Percentiles rank a stretch among this genome's conserved stretches.
Evolutionary conservation across 2,888 invertebrate genomes (phyloP).

Genomic region (Ctena decussata): DNA sequence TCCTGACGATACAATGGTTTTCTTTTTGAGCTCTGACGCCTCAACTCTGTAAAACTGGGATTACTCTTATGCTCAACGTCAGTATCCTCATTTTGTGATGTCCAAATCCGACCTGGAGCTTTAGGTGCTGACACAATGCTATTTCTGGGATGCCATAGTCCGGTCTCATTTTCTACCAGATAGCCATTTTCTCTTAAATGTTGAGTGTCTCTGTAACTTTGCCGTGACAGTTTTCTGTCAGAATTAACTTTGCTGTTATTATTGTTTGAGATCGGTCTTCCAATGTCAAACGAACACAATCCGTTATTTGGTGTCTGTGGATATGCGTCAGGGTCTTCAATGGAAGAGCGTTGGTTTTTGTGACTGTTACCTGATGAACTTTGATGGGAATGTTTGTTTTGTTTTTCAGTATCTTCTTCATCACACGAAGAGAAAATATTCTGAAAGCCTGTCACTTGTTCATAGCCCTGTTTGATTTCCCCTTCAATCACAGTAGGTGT

Average conservation of each 20-base stretch:
- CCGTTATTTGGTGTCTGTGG: not conserved
- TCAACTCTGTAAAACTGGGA: not conserved
- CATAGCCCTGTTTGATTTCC: slow-evolving; percentile 70
- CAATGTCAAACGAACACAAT: slow-evolving; percentile 3
- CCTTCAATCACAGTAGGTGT: slow-evolving; percentile 74
- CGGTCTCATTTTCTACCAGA: slow-evolving; percentile 24
- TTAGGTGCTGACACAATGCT: slow-evolving; percentile 36
- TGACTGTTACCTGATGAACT: not conserved
- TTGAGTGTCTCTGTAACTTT: not conserved
- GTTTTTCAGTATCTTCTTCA: slow-evolving; percentile 20
- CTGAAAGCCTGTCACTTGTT: slow-evolving; percentile 68
- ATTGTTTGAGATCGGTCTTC: not conserved
- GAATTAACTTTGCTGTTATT: not conserved
- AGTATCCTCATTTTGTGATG: slow-evolving; percentile 12
- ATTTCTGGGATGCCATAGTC: slow-evolving; percentile 1
- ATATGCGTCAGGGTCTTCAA: not conserved
- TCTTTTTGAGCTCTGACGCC: slow-evolving; percentile 48
- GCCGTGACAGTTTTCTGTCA: slow-evolving; percentile 17
- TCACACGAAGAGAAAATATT: slow-evolving; percentile 48
- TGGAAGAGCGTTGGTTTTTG: not conserved
- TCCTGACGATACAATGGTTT: slow-evolving; percentile 66
- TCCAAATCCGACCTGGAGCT: slow-evolving; percentile 55
- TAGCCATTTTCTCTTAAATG: slow-evolving; percentile 31
- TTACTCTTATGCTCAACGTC: not conserved
- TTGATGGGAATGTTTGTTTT: slow-evolving; percentile 33